Evolutionary conservation across 2,888 invertebrate species (phyloP), one percentile per base, ranked within the genome.

Genomic region (Drosophila kuntzei): DNA sequence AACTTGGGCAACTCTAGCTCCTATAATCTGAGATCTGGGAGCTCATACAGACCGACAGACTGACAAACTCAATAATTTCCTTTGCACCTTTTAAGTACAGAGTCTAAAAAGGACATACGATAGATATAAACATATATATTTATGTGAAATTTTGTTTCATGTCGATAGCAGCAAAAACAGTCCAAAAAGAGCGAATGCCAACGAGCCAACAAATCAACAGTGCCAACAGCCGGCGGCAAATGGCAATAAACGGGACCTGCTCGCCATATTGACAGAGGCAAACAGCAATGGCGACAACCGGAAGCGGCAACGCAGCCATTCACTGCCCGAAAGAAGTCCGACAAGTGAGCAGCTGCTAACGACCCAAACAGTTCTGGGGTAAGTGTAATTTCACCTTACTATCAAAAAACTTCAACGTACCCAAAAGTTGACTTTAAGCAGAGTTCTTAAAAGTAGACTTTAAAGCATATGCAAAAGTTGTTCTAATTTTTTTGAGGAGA

Each of bases 321-420:
- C 91, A 18, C 71, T 91, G 66, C 91, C 91, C n/a, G 29, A 27
- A 32, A 57, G 65, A 67, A 79, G 84, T 74, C 59, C 78, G 65
- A 72, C 76, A 67, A 37, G 51, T 54, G 53, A 53, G 43, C 76
- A 72, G 47, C 36, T 59, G 44, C 34, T 29, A 58, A 66, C 57
- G 50, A 22, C 16, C 29, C 29, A 50, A 59, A 60, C 16, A 25
- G n/a, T 27, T 36, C 3, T 22, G 3, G 37, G 76, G 75, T 75
- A 46, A 71, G 75, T 63, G 9, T 27, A 29, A 34, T 34, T 54
- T 46, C 37, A 9, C 37, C 20, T 25, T 22, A 18, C 36, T 51
- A 25, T 2, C 43, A 34, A 39, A 14, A n/a, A 22, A 39, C 25
- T 12, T 22, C 47, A 37, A 29, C 51, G 41, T 59, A 41, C 14